Conservation (phyloP, 1,140 invertebrate genomes). For the Brachionus rubens region DNA sequence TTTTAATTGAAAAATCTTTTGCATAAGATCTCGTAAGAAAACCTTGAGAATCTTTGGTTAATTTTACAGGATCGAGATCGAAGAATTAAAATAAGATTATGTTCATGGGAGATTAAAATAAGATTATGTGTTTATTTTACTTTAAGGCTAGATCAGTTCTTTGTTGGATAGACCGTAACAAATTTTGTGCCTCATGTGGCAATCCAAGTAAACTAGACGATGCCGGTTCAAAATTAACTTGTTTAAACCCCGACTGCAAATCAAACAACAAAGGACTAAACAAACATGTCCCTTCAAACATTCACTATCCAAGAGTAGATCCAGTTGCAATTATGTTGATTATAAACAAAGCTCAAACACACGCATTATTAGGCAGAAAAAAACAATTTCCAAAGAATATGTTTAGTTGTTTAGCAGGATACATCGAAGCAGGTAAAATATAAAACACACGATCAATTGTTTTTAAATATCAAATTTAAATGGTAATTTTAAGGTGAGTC, state of each 20-base stretch:
- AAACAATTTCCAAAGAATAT: conserved; percentile 62
- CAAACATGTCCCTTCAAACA: conserved; percentile 56
- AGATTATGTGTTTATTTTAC: conserved; percentile 11
- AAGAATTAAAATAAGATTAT: too few relatives aligned
- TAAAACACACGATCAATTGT: too few relatives aligned
- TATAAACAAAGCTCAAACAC: conserved; percentile 58
- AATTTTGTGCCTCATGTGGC: conserved; percentile 62
- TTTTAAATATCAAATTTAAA: neutral
- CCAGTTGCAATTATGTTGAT: conserved; percentile 66
- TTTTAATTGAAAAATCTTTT: too few relatives aligned
- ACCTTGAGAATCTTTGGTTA: too few relatives aligned
- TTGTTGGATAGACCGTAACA: conserved; percentile 59
- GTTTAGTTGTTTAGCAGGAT: conserved; percentile 66
- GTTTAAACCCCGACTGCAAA: conserved; percentile 53
- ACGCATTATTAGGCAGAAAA: conserved; percentile 63
- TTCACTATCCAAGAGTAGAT: conserved; percentile 58
- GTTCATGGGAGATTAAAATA: too few relatives aligned
- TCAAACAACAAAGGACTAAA: conserved; percentile 30
- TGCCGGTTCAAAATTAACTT: conserved; percentile 57
- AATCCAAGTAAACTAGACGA: conserved; percentile 53
- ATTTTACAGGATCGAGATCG: too few relatives aligned
- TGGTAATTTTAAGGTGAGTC: conserved; percentile 61
- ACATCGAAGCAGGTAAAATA: conserved; percentile 63
- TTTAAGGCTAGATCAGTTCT: conserved; percentile 58
- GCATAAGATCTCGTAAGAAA: too few relatives aligned